Conservation (phyloP, 1,140 invertebrate species). For the Prorops nasuta region DNA sequence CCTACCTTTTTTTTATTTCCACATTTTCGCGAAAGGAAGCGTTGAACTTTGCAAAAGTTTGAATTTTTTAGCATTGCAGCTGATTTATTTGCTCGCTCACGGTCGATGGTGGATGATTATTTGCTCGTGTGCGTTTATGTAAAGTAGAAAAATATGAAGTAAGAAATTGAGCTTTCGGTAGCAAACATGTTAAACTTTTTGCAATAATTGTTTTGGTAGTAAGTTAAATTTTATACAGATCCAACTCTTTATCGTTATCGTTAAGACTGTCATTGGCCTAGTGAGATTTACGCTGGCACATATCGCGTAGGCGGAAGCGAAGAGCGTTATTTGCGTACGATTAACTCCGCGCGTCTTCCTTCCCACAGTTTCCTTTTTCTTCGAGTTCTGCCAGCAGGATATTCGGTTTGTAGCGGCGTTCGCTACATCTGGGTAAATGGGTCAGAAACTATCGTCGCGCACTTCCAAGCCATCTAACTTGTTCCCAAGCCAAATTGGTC, state of each 20-base stretch:
- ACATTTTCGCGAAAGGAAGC: no score
- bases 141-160: no score
- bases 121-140: no score
- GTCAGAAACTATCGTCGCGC: conserved; percentile 44
- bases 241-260: not conserved
- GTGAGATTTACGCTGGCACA: not conserved
- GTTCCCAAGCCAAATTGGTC: conserved; percentile 35
- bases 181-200: no score
- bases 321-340: not conserved
- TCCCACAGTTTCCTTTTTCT: conserved; percentile 9
- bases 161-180: no score
- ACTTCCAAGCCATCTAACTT: conserved; percentile 45
- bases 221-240: no score
- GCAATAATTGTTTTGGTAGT: no score
- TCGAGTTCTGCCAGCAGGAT: not conserved
- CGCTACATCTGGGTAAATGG: conserved; percentile 44
- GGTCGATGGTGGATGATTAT: no score
- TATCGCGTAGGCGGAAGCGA: not conserved
- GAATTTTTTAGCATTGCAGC: no score
- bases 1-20: no score
- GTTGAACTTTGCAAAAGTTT: no score
- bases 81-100: no score
- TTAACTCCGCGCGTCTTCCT: conserved; percentile 3
- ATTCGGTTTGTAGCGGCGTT: conserved; percentile 13
- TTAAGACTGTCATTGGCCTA: not conserved